phyloP scores from a whole-genome alignment of 2,797 vertebrate species.

The Valencia hispanica region DNA sequence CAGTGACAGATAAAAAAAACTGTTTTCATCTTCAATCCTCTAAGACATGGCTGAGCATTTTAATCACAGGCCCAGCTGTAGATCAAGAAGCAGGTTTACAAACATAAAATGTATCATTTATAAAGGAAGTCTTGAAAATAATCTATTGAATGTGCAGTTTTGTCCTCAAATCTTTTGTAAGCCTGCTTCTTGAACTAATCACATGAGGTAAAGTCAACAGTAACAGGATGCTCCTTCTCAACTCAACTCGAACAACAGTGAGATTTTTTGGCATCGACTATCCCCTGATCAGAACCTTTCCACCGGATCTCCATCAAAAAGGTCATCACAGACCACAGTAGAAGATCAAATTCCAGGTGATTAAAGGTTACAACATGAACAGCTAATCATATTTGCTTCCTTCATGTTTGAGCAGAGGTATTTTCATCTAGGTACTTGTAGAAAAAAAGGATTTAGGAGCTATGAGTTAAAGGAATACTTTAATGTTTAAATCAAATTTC shows the following conservation, averaged over 20 bases:
- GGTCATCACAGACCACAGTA: conserved; percentile 28
- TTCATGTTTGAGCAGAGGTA: conserved; percentile 74
- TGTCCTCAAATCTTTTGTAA: conserved; percentile 24
- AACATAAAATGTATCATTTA: conserved; percentile 15
- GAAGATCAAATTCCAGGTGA: not conserved
- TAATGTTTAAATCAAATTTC: conserved; percentile 59
- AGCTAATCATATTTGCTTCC: conserved; percentile 41
- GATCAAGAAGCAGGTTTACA: conserved; percentile 48
- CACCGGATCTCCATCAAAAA: conserved; percentile 34
- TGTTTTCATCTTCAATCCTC: conserved; percentile 47
- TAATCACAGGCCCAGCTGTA: conserved; percentile 44
- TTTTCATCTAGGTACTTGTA: conserved; percentile 71
- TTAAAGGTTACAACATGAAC: conserved; percentile 15
- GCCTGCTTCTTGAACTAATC: conserved; percentile 46
- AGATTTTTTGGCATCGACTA: conserved; percentile 70
- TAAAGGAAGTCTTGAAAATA: conserved; percentile 16
- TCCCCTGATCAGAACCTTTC: conserved; percentile 45
- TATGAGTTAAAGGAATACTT: conserved; percentile 70
- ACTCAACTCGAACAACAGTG: conserved; percentile 22
- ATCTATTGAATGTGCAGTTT: conserved; percentile 10
- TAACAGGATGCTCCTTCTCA: conserved; percentile 25
- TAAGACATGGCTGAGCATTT: conserved; percentile 40
- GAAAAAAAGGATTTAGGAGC: conserved; percentile 54
- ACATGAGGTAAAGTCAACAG: conserved; percentile 73
- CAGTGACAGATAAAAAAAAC: conserved; percentile 69